Evolutionary conservation across 2,888 invertebrate genomes (phyloP), one percentile per base, ranked within the genome.

Genomic region (Conistra vaccinii): DNA sequence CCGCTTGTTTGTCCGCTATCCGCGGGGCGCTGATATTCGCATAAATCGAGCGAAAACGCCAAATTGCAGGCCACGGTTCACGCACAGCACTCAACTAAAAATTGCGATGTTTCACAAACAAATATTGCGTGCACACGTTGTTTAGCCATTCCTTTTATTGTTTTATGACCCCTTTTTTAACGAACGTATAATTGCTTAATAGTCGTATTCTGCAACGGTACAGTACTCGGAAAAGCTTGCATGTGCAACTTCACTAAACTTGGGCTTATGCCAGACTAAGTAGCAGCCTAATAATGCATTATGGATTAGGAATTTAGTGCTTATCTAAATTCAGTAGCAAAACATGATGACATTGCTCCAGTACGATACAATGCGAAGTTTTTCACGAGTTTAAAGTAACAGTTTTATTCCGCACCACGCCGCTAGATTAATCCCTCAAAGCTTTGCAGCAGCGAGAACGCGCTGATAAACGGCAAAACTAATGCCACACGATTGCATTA

Each of bases 401-500:
- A 90, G 89, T 93, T 92, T 88, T 91, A 93, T 93, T 93, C 92
- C 87, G 89, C 92, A 89, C 89, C 89, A 91, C 89, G 87, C 91
- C 87, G 88, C 90, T 89, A 91, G 93, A 95, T 94, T 95, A 96
- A 96, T 95, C 95, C 94, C 95, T 96, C 96, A 96, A 95, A 96
- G 95, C 95, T 93, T 93, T 91, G 91, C 92, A 91, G 93, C 91
- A 90, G 92, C 91, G 92, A 91, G 91, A 92, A 91, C 89, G 90
- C 89, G 88, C 93, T 96, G 96, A 96, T 95, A 95, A 94, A 96
- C 93, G 94, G 92, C 92, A 90, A 92, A 95, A 94, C 95, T 96
- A 96, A 96, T 95, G 93, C 96, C 92, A 87, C 92, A 90, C 92
- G 95, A 96, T 95, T 94, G 95, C 95, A 94, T 95, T 95, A 95